Base-by-base conservation (phyloP, 1,140 invertebrate genomes). In the Batillaria attramentaria region DNA sequence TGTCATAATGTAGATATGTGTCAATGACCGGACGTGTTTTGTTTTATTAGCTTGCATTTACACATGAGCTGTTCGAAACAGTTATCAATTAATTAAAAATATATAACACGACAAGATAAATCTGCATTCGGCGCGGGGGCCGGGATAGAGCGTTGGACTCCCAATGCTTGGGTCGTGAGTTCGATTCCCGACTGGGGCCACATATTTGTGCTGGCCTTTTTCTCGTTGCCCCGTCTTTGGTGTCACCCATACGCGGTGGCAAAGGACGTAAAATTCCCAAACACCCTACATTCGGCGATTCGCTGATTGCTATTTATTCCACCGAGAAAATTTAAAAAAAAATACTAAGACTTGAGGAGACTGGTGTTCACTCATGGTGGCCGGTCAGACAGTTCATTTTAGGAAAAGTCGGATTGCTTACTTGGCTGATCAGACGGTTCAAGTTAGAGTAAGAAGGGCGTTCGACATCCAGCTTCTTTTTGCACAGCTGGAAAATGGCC, bases 401-500 rank as follows among this genome's bases (percentile, higher is more conserved):
- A 37, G 66, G 33, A 39, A 13, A 24, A 0, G 33, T 20, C 10
- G 31, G 33, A 18, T 5, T 24, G 3, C 66, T 37, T 35, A 80
- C 70, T 54, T 80, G 79, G 79, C 85, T 83, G 66, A 91, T 87
- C 10, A 91, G 80, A 24, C 88, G 77, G 68, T 90, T 90, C 31
- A 90, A 73, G 74, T 90, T 90, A 3, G 78, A 79, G 79, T 88
- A 90, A 8, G 84, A 76, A 28, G 89, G 89, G 18, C 87, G 93
- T 84, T 96, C 95, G 80, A 97, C 95, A 90, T 96, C 95, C 85
- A 97, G 89, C 88, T 96, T 97, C 20, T 65, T 86, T 70, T 81
- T 77, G 75, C 89, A 90, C 60, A 90, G 88, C 42, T 89, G 82
- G 75, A 83, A 89, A 35, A 89, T 84, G 57, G 88, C 88, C 77